Evolutionary conservation across 1,140 invertebrate genomes (phyloP).

Genomic region (Drosophila seguyi): DNA sequence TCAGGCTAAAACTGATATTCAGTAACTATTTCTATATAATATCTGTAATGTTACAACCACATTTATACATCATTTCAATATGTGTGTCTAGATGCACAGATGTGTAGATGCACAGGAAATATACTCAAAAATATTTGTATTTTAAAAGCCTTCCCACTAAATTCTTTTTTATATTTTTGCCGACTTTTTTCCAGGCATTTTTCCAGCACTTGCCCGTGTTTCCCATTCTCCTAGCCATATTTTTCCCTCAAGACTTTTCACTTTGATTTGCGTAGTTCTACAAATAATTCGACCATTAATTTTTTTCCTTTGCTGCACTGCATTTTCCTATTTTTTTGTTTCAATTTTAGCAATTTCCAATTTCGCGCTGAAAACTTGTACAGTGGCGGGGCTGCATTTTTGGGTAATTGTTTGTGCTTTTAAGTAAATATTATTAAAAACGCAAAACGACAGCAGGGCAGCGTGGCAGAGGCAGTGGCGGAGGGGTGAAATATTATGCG

Average conservation of each 20-base stretch:
- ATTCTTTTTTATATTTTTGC: constrained; percentile 14
- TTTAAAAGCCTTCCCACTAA: constrained; percentile 1
- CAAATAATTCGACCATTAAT: constrained; percentile 49
- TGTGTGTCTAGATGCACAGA: neutral
- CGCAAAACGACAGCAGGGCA: constrained; percentile 58
- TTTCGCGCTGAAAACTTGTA: constrained; percentile 45
- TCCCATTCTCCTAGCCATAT: constrained; percentile 9
- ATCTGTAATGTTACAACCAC: neutral
- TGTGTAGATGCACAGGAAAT: neutral
- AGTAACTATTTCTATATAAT: neutral
- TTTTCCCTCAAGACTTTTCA: constrained; percentile 12
- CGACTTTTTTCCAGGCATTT: neutral
- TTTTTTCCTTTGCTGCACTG: constrained; percentile 30
- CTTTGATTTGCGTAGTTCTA: constrained; percentile 69
- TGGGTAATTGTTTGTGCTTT: constrained; percentile 78
- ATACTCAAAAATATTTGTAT: neutral
- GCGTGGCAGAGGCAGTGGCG: neutral
- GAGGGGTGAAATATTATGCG: constrained; percentile 17
- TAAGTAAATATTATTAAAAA: constrained; percentile 82
- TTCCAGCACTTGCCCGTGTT: neutral
- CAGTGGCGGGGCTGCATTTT: constrained; percentile 59
- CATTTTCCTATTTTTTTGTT: constrained; percentile 33
- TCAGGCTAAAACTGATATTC: neutral
- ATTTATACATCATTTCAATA: no score
- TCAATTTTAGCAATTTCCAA: constrained; percentile 36